These are phyloP conservation scores for Hemitrygon akajei DNA, from an alignment of 2,797 vertebrate species.

Conservation along the genomic window DNA sequence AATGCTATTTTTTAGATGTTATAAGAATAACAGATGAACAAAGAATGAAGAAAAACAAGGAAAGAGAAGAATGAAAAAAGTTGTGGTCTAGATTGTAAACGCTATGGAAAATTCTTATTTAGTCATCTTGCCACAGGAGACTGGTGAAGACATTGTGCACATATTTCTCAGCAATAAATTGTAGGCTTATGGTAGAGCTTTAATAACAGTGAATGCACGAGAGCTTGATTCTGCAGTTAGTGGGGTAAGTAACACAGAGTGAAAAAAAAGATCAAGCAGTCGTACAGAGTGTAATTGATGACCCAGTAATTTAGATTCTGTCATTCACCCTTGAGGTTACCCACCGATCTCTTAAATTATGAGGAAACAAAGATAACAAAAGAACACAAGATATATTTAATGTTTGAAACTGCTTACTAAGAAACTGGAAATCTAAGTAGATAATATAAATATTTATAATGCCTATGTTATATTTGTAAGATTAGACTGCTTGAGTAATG, in stretches of 20 bases:
- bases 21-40: no score
- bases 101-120: conserved; percentile 44
- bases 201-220: conserved; percentile 11
- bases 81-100: not conserved
- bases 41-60: no score
- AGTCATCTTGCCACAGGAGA: conserved; percentile 42
- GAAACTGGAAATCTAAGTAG: not conserved
- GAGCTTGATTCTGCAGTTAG: conserved; percentile 8
- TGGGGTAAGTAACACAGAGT: not conserved
- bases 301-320: not conserved
- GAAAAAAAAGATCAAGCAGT: not conserved
- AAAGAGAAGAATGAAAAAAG: no score
- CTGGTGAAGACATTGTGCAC: conserved; percentile 47
- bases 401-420: not conserved
- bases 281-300: not conserved
- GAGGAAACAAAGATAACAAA: not conserved
- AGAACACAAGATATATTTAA: not conserved
- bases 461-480: not conserved
- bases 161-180: conserved; percentile 45
- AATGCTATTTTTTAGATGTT: no score
- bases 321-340: not conserved
- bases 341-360: not conserved
- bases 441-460: conserved; percentile 27
- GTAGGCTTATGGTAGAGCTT: not conserved
- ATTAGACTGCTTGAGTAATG: conserved; percentile 13